Base-by-base conservation (phyloP, 2,113 vertebrate genomes). In the Lucifuga dentata region DNA sequence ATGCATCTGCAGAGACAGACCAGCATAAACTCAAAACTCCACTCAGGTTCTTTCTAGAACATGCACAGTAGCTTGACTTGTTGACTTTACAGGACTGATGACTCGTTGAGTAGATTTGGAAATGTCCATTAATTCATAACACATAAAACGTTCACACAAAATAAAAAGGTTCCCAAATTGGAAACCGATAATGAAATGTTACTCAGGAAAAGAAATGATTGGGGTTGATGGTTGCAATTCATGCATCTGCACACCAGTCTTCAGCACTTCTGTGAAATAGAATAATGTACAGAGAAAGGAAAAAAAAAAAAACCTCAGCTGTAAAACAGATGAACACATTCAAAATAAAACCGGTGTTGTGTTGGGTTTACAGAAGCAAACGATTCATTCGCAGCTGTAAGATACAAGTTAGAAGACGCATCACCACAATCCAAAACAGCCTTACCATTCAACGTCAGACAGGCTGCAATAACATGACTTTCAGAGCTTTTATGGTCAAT, bases 1-100 rank as follows among this genome's bases (percentile, higher is more conserved):
- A 1, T 91, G 90, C 43, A 94, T 45, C 93, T 94, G 77, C 32
- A 64, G 36, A 46, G 26, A 79, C 29, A 68, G 16, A 70, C 10
- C 17, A 53, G 12, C 45, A 17, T 29, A 58, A 39, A 39, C n/a
- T 38, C 17, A 35, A 8, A 15, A 1, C 35, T 21, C 35, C 26
- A 29, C n/a, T n/a, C n/a, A n/a, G n/a, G n/a, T n/a, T n/a, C n/a
- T n/a, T n/a, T n/a, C n/a, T n/a, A n/a, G n/a, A n/a, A n/a, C 26
- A 29, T 3, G 26, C 26, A 29, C 26, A 29, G 3, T 29, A 29
- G 26, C 26, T 29, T 7, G 26, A 29, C 3, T 3, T 29, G 26
- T 5, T 5, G 26, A 29, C n/a, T 21, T 17, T 8, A 16, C 41
- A 9, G 41, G 41, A 7, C 10, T 45, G 16, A 65, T 1, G 7